Evolutionary conservation across 2,113 vertebrate species (phyloP).

Genomic region (Aplodontia rufa): DNA sequence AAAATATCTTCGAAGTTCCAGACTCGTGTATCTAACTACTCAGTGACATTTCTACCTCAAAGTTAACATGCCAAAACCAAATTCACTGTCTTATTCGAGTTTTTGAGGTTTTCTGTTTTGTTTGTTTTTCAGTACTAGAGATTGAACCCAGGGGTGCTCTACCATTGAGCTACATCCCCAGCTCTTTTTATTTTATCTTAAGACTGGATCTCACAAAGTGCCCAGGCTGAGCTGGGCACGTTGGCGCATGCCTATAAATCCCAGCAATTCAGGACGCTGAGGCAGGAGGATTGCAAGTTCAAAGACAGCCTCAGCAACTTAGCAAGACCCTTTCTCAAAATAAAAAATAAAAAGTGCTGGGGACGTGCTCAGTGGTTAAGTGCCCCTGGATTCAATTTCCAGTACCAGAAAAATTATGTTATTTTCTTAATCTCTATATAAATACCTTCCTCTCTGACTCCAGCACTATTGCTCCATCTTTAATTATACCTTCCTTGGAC

Average conservation of each 20-base stretch:
- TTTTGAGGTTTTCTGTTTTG: neutral
- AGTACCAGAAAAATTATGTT: neutral
- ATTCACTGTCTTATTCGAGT: neutral
- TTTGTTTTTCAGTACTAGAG: neutral
- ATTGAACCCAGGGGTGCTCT: neutral
- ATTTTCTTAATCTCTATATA: neutral
- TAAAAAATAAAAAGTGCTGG: too few species aligned
- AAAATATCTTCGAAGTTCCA: neutral
- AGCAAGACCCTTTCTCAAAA: too few species aligned
- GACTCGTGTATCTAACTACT: neutral
- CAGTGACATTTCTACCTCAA: neutral
- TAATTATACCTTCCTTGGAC: neutral
- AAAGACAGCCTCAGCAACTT: too few species aligned
- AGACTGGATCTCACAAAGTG: neutral
- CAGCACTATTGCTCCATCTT: neutral
- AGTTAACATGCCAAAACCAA: neutral
- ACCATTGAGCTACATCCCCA: neutral
- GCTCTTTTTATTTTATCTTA: neutral
- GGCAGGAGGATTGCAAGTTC: too few species aligned
- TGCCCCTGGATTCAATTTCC: too few species aligned
- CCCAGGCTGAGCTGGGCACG: too few species aligned
- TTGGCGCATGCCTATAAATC: too few species aligned
- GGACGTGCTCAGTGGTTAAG: too few species aligned
- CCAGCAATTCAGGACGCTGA: too few species aligned
- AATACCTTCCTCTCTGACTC: neutral